Conservation (phyloP, 2,113 vertebrate species). For the Dasyornis broadbenti region DNA sequence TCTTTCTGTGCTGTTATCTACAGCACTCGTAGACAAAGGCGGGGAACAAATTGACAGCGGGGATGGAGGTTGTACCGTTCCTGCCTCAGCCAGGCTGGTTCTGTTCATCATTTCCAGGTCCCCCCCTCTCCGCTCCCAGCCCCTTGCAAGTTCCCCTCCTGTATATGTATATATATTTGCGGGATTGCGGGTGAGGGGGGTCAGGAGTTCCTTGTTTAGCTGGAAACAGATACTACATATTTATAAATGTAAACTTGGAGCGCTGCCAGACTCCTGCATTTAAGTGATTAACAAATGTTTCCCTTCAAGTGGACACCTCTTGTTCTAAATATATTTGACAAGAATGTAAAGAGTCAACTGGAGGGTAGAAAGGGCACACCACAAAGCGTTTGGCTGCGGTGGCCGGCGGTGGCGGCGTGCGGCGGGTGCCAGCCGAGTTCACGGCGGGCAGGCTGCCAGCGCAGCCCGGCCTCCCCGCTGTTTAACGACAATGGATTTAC, state of each 20-base stretch:
- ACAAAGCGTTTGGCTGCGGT: slow-evolving; percentile 57
- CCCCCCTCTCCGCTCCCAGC: neutral
- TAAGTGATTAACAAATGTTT: slow-evolving; percentile 81
- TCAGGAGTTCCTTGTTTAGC: slow-evolving; percentile 51
- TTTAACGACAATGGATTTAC: slow-evolving; percentile 95
- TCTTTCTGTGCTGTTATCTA: slow-evolving; percentile 50
- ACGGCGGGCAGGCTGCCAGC: slow-evolving; percentile 83
- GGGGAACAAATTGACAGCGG: neutral
- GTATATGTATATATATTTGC: slow-evolving; percentile 31
- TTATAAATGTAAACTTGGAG: slow-evolving; percentile 82
- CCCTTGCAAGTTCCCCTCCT: neutral
- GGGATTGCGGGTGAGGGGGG: slow-evolving; percentile 1
- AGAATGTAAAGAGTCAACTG: slow-evolving; percentile 78
- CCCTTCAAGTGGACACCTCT: slow-evolving; percentile 84
- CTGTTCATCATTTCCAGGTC: slow-evolving; percentile 49
- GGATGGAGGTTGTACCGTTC: neutral
- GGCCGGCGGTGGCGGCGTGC: neutral
- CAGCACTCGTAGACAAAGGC: slow-evolving; percentile 44
- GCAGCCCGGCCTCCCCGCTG: slow-evolving; percentile 80
- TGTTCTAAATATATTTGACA: slow-evolving; percentile 87
- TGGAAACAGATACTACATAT: slow-evolving; percentile 70
- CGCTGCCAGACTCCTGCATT: slow-evolving; percentile 77
- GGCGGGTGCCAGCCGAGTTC: slow-evolving; percentile 71
- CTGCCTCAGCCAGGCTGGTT: neutral
- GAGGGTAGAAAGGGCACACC: slow-evolving; percentile 70